phyloP scores from a whole-genome alignment of 1,140 invertebrate genomes.

The Paraescarpia echinospica region DNA sequence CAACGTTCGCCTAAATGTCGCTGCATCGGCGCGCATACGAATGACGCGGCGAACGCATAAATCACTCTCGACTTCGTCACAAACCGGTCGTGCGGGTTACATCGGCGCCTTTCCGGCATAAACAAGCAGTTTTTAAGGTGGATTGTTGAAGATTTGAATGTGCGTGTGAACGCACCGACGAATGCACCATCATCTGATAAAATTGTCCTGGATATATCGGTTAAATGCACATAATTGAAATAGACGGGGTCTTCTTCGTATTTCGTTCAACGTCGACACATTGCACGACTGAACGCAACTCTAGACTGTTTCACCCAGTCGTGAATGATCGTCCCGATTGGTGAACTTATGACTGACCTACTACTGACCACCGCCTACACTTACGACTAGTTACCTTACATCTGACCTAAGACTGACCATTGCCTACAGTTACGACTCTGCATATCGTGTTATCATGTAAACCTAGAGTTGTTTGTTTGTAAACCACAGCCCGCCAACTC shows the following conservation, averaged over 20 bases:
- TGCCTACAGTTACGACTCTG: too few relatives aligned
- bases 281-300: too few relatives aligned
- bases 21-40: not conserved
- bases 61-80: not conserved
- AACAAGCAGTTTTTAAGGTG: not conserved
- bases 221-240: not conserved
- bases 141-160: not conserved
- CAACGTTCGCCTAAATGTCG: not conserved
- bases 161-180: too few relatives aligned
- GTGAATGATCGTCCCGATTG: too few relatives aligned
- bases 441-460: too few relatives aligned
- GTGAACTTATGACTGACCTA: too few relatives aligned
- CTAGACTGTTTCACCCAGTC: too few relatives aligned
- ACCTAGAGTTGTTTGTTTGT: too few relatives aligned
- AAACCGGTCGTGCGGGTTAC: not conserved
- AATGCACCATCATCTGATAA: not conserved
- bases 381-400: too few relatives aligned
- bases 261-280: not conserved
- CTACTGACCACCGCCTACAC: too few relatives aligned
- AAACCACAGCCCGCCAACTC: too few relatives aligned
- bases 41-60: not conserved
- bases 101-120: not conserved
- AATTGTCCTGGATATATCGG: not conserved
- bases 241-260: not conserved
- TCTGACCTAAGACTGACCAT: too few relatives aligned